Conservation (phyloP, 2,888 invertebrate genomes). For the Eristalis intricaria region DNA sequence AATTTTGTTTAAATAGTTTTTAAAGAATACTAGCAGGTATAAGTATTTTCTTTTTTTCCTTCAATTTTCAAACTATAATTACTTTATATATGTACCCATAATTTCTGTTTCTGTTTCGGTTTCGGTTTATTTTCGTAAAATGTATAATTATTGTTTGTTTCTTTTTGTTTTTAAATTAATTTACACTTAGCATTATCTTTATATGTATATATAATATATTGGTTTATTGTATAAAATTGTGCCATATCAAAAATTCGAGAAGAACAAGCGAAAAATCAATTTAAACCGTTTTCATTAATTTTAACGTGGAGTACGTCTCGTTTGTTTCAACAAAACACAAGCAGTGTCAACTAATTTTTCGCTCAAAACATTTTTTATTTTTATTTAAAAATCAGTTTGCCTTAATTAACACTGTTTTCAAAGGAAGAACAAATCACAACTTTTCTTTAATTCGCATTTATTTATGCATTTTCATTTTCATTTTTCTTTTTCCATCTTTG, state of each 20-base stretch:
- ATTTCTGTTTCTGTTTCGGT: constrained; percentile 14
- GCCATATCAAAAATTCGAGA: constrained; percentile 79
- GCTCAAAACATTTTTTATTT: constrained; percentile 8
- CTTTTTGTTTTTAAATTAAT: constrained; percentile 13
- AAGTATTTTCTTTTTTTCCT: neutral
- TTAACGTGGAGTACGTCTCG: constrained; percentile 1
- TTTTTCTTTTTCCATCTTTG: constrained; percentile 2
- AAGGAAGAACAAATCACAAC: constrained; percentile 64
- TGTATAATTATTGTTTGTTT: constrained; percentile 50
- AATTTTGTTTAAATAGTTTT: constrained; percentile 21
- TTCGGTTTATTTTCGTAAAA: constrained; percentile 28
- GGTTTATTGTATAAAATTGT: constrained; percentile 58
- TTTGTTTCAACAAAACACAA: constrained; percentile 10
- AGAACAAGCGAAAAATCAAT: constrained; percentile 85
- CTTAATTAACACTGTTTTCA: constrained; percentile 61
- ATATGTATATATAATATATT: constrained; percentile 18
- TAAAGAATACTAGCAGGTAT: constrained; percentile 46
- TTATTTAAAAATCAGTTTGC: constrained; percentile 36
- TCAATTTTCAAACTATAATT: constrained; percentile 25
- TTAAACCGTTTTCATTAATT: neutral
- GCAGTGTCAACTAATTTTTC: constrained; percentile 31
- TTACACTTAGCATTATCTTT: constrained; percentile 49
- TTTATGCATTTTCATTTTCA: neutral
- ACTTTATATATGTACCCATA: constrained; percentile 37
- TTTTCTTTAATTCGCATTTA: constrained; percentile 22